Percentiles rank a stretch among this genome's conserved stretches.
Evolutionary conservation across 2,113 vertebrate genomes (phyloP).

Genomic region (Poeciliopsis prolifica): DNA sequence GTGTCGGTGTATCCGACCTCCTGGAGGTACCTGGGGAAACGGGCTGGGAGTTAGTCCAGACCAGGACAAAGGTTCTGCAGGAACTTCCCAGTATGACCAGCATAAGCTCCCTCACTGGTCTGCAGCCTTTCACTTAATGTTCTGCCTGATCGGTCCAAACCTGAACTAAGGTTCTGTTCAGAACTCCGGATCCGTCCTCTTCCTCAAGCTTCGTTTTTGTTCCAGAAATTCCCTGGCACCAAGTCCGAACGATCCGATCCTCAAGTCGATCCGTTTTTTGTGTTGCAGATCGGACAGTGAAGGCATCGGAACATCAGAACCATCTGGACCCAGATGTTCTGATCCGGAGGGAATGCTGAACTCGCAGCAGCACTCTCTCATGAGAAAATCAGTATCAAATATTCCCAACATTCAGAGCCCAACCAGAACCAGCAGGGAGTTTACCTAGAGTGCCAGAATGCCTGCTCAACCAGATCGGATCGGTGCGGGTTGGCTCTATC

Average conservation of each 20-base stretch:
- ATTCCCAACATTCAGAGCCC: neutral
- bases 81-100: too few species aligned
- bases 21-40: constrained; percentile 87
- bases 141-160: neutral
- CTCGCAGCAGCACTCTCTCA: too few species aligned
- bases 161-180: neutral
- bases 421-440: neutral
- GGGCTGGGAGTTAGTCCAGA: neutral
- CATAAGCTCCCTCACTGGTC: too few species aligned
- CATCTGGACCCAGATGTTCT: too few species aligned
- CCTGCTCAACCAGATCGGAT: neutral
- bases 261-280: too few species aligned
- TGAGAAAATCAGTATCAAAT: too few species aligned
- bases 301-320: too few species aligned
- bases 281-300: too few species aligned
- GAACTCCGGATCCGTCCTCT: neutral
- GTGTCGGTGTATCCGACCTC: constrained; percentile 96
- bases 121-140: neutral
- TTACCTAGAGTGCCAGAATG: neutral
- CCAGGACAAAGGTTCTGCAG: neutral
- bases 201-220: neutral
- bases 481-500: neutral
- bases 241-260: too few species aligned
- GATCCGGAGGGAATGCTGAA: too few species aligned
- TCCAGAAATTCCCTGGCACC: neutral